Base-by-base conservation (phyloP, 2,888 invertebrate species). In the Monoplex corrugatus region DNA sequence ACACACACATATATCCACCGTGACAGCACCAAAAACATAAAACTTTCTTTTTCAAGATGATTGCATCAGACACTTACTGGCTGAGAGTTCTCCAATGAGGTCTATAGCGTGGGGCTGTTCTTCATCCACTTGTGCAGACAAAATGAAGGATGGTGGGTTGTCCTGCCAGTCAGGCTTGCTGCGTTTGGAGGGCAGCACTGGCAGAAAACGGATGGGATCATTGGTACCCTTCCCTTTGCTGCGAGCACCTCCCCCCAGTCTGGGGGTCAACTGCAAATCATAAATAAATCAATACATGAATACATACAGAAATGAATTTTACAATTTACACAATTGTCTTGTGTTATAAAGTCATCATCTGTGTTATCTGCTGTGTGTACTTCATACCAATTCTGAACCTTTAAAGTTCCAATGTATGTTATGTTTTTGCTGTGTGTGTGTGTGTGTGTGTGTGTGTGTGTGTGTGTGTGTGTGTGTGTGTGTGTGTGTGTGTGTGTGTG, bases 171-270 rank as follows among this genome's bases (percentile, higher is more conserved):
- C 93, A 82, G 96, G 96, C 91, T 96, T 96, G 50, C 92, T 90
- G 84, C 95, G 93, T 89, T 95, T 95, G 38, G 94, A 93, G 43
- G 96, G 96, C n/a, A 96, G 92, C 35, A 94, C 94, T 13, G 96
- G 96, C 44, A 96, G 93, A 91, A 96, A 95, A 72, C 94, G 92
- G n/a, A 95, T 94, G 10, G 95, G 95, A 89, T 96, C 96, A 92
- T 94, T 93, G 83, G 95, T 95, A 3, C 94, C 94, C 88, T 95
- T 95, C 44, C 95, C 95, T 91, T 95, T 95, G 89, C 94, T 95
- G 72, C 92, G 92, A 32, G 93, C 92, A n/a, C 43, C 45, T 38
- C 92, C 92, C 38, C 87, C 87, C 38, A 32, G 40, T 3, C 83
- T 40, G 80, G 88, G 88, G 35, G 83, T 88, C 40, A 82, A 63